phyloP scores from a whole-genome alignment of 92 coral and sea anemone species.

The Porites evermanni region DNA sequence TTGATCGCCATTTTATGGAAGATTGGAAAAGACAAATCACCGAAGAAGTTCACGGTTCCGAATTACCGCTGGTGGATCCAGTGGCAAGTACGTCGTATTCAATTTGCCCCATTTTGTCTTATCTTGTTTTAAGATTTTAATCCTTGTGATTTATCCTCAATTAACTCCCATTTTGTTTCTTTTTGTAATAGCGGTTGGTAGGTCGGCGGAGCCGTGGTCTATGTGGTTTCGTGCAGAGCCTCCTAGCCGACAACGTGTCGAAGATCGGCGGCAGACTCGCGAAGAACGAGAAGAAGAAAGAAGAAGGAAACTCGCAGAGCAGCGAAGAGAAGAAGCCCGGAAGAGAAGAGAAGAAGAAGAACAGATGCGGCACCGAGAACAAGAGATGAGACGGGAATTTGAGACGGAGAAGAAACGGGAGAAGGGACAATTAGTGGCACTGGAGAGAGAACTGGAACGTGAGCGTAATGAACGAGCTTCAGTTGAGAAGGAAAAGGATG shows the following conservation, averaged over 20 bases:
- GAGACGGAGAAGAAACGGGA: slow-evolving; percentile 60
- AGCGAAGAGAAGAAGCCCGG: slow-evolving; percentile 66
- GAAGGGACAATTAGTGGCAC: slow-evolving; percentile 49
- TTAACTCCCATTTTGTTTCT: too few species aligned
- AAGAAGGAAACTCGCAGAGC: slow-evolving; percentile 51
- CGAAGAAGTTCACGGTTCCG: slow-evolving; percentile 65
- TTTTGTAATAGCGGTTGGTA: slow-evolving; percentile 24
- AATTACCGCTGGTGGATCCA: slow-evolving; percentile 88
- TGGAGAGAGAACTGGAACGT: slow-evolving; percentile 61
- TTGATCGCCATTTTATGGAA: slow-evolving; percentile 69
- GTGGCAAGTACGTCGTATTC: slow-evolving; percentile 70
- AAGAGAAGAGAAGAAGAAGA: slow-evolving; percentile 57
- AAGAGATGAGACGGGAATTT: slow-evolving; percentile 46
- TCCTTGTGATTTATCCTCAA: neutral
- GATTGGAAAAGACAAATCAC: slow-evolving; percentile 67
- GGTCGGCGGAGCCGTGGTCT: slow-evolving; percentile 71
- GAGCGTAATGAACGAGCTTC: slow-evolving; percentile 59
- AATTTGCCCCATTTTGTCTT: neutral
- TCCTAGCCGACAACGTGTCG: slow-evolving; percentile 69
- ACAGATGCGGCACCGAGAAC: slow-evolving; percentile 58
- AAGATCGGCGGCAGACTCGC: slow-evolving; percentile 79
- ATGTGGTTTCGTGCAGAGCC: slow-evolving; percentile 77
- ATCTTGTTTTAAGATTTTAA: neutral
- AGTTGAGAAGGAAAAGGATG: slow-evolving; percentile 64
- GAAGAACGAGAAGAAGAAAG: slow-evolving; percentile 79